Evolutionary conservation across 2,113 vertebrate genomes (phyloP).

Genomic region (Cisticola juncidis): DNA sequence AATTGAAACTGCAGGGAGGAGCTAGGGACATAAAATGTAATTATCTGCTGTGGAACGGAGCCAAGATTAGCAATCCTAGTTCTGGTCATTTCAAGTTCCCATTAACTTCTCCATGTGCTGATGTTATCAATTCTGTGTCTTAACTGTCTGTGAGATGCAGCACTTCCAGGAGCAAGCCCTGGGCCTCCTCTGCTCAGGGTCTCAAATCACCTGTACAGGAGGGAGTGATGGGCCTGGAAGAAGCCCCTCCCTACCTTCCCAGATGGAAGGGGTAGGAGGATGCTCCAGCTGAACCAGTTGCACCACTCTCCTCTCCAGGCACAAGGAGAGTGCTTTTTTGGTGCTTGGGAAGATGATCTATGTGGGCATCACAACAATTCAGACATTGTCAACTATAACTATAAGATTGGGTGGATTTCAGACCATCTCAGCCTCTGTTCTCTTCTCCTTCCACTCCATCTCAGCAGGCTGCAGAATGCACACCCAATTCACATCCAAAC

Average conservation of each 20-base stretch:
- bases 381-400: not conserved
- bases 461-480: not conserved
- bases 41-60: not conserved
- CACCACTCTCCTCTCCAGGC: not conserved
- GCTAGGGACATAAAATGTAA: conserved; percentile 19
- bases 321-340: not conserved
- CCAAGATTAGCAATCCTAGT: conserved; percentile 26
- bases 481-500: not conserved
- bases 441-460: not conserved
- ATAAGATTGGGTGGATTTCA: not conserved
- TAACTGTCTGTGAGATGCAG: not conserved
- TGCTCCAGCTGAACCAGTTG: not conserved
- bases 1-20: conserved; percentile 56
- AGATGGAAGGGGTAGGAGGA: not conserved
- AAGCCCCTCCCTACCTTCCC: not conserved
- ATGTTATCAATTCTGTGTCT: not conserved
- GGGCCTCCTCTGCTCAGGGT: not conserved
- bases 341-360: not conserved
- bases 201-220: not conserved
- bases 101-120: not conserved
- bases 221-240: not conserved
- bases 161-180: not conserved
- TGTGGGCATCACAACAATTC: not conserved
- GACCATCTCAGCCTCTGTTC: not conserved
- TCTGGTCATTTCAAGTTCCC: conserved; percentile 19